Conservation (phyloP, 23 tunicate species). For the Phallusia fumigata region DNA sequence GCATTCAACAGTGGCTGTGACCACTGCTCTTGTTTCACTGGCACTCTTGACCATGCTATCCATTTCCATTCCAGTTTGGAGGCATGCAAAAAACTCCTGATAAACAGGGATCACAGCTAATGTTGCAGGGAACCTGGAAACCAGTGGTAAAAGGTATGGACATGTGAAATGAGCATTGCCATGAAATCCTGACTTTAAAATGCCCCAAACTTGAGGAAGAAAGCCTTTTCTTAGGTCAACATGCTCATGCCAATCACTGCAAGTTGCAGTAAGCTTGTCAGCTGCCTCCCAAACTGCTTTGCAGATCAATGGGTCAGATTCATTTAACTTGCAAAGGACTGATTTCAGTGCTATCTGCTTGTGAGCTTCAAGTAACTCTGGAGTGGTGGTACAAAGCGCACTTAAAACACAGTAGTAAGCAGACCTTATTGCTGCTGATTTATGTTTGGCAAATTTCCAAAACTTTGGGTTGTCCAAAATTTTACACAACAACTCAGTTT, state of each 20-base stretch:
- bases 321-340: conserved; percentile 61
- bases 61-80: conserved; percentile 21
- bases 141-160: conserved; percentile 32
- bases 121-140: conserved; percentile 46
- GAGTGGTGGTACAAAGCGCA: conserved; percentile 23
- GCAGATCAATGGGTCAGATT: conserved; percentile 29
- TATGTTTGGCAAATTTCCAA: conserved; percentile 79
- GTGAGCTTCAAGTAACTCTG: conserved; percentile 30
- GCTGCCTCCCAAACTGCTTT: conserved; percentile 64
- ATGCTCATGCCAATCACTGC: conserved; percentile 50
- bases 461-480: conserved; percentile 39
- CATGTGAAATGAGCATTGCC: conserved; percentile 50
- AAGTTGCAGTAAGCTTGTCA: conserved; percentile 22
- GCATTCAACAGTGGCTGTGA: conserved; percentile 48
- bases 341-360: conserved; percentile 27
- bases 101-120: conserved; percentile 33
- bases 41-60: conserved; percentile 28
- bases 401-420: conserved; percentile 51
- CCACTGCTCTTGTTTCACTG: conserved; percentile 47
- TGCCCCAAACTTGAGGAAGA: conserved; percentile 54
- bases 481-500: not conserved
- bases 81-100: conserved; percentile 48
- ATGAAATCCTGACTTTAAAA: conserved; percentile 62
- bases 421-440: conserved; percentile 34
- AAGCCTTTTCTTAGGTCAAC: conserved; percentile 74